A percentile compares a stretch with the other conserved stretches of the same genome.
phyloP scores from a whole-genome alignment of 2,797 vertebrate genomes.

The Ispidina lecontei region DNA sequence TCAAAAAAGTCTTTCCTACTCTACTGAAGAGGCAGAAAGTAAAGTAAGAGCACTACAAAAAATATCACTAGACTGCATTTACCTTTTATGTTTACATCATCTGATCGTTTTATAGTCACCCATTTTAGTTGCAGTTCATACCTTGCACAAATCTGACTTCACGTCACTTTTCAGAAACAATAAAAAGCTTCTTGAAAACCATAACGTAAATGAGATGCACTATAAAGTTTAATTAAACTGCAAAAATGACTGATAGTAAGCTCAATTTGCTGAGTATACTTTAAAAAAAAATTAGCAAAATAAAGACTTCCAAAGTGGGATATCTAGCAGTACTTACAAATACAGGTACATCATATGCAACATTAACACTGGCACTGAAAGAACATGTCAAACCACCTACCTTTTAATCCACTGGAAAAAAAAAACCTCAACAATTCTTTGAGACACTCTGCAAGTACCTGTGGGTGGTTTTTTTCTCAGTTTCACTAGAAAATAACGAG shows the following conservation, averaged over 20 bases:
- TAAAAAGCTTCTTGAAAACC: not conserved
- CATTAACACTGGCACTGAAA: not conserved
- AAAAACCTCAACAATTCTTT: not conserved
- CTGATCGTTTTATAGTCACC: not conserved
- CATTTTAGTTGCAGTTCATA: not conserved
- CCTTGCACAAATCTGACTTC: not conserved
- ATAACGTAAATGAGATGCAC: not conserved
- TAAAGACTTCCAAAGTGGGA: not conserved
- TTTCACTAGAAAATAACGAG: not conserved
- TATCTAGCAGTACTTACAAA: not conserved
- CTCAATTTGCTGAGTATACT: not conserved
- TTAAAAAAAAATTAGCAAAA: too few relatives aligned
- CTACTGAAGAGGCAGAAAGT: not conserved
- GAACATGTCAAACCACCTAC: not conserved
- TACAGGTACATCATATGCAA: not conserved
- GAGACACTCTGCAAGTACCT: not conserved
- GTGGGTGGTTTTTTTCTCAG: rapidly evolving
- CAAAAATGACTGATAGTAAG: not conserved
- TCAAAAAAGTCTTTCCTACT: not conserved
- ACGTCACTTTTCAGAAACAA: not conserved
- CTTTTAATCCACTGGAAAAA: not conserved
- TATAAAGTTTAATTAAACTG: not conserved
- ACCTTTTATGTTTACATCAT: not conserved
- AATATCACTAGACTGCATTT: not conserved
- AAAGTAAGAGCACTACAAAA: not conserved